Percentiles rank a stretch among this genome's conserved stretches.
Conservation (phyloP, 2,113 vertebrate species). For the Baryphthengus martii region DNA sequence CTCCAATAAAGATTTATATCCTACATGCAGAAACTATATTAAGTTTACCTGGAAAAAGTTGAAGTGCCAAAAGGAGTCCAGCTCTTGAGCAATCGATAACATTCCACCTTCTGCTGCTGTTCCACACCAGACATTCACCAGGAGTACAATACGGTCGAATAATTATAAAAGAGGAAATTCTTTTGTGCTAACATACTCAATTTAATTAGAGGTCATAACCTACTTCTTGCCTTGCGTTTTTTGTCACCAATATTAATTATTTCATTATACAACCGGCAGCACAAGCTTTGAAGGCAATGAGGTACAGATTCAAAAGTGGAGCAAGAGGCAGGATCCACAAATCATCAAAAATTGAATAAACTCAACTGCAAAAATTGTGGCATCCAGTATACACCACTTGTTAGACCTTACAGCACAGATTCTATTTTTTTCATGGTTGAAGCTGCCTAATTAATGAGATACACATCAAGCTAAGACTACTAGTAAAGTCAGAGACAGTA, state of each 20-base stretch:
- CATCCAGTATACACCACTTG: not conserved
- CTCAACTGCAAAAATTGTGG: not conserved
- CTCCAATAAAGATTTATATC: slow-evolving; percentile 9
- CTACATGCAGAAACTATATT: not conserved
- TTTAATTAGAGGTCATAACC: not conserved
- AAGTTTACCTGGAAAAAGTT: not conserved
- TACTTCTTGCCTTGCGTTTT: not conserved
- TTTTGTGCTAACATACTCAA: not conserved
- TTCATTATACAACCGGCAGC: not conserved
- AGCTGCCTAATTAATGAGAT: slow-evolving; percentile 28
- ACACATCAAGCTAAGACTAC: not conserved
- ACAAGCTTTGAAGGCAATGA: not conserved
- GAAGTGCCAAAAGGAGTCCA: not conserved
- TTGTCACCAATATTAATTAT: not conserved
- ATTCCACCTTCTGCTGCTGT: not conserved
- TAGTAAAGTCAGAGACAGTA: not conserved
- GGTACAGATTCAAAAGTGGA: not conserved
- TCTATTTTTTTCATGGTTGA: slow-evolving; percentile 5
- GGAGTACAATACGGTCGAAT: not conserved
- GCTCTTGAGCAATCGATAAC: not conserved
- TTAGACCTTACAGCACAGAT: not conserved
- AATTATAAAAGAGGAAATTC: not conserved
- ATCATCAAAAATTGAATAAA: not conserved
- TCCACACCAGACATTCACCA: not conserved
- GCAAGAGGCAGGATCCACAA: not conserved